Evolutionary conservation across 2,113 vertebrate species (phyloP), one percentile per base, ranked within the genome.

Genomic region (Cathartes aura): DNA sequence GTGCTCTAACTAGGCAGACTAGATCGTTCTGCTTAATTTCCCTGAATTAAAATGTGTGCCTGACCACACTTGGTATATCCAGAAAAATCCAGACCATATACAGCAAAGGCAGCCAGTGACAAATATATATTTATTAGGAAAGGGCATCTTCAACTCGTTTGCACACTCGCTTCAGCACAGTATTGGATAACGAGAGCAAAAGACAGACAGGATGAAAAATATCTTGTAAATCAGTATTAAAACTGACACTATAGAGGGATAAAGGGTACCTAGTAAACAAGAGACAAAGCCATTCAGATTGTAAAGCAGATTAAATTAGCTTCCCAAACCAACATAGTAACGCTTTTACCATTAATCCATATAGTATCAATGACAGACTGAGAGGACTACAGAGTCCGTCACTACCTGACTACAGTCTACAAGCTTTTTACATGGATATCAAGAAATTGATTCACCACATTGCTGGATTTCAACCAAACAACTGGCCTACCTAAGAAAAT

Each of bases 381-480:
- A 74, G 27, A 48, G 27, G 24, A 82, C 75, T 23, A 10, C 9
- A 13, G 10, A 86, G 43, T 50, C 38, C 66, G 53, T 79, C 50
- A 48, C 38, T 30, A 66, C 27, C 70, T 70, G 7, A 8, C 75
- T 47, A 16, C 27, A 38, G 12, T 53, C 48, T 15, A 19, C 43
- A 30, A 40, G 24, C 19, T 71, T 71, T 86, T 86, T 64, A 91
- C 5, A 0, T 22, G 21, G 38, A 15, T 64, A 91, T 63, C 79
- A 92, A 86, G 42, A 67, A 94, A 91, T 11, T 79, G 56, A 95
- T 94, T 95, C 45, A 66, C 15, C 58, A 21, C n/a, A 27, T 93
- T 47, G 63, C 22, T 96, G 86, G 43, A 94, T 93, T 97, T 92
- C 48, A 85, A 95, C 78, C 22, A 89, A 86, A 32, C 88, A 79